Evolutionary conservation across 2,888 invertebrate genomes (phyloP).

Genomic region (Rhamphomyia laevipes): DNA sequence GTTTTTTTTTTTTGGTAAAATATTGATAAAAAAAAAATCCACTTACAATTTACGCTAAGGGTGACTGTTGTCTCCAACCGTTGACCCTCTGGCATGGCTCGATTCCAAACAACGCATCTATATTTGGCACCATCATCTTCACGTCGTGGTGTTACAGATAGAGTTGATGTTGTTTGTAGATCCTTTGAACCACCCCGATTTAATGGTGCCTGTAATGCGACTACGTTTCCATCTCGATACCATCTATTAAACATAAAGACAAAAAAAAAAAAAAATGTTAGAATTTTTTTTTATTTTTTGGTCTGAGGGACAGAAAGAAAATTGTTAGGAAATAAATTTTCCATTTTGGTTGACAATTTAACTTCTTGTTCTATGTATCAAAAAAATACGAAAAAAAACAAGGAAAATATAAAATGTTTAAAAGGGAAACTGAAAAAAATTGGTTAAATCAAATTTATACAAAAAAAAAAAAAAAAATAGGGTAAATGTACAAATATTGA

Average conservation of each 20-base stretch:
- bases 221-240: constrained; percentile 66
- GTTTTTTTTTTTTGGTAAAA: neutral
- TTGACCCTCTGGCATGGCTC: constrained; percentile 72
- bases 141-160: constrained; percentile 62
- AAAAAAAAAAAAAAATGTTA: too few species aligned
- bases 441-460: too few species aligned
- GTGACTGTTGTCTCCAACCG: constrained; percentile 69
- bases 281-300: too few species aligned
- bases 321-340: too few species aligned
- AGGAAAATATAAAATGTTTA: neutral
- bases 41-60: constrained; percentile 84
- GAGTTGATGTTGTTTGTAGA: constrained; percentile 61
- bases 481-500: too few species aligned
- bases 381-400: constrained; percentile 9
- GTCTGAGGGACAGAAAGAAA: too few species aligned
- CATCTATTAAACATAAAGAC: constrained; percentile 41
- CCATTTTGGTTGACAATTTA: too few species aligned
- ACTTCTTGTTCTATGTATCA: neutral
- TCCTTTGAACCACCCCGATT: constrained; percentile 60
- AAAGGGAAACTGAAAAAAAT: too few species aligned
- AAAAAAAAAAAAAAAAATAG: too few species aligned
- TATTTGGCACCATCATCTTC: constrained; percentile 77
- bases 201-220: constrained; percentile 58
- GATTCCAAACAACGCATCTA: constrained; percentile 79
- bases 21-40: constrained; percentile 10